Percentiles rank a stretch among this genome's conserved stretches.
Evolutionary conservation across 2,888 invertebrate genomes (phyloP).

Genomic region (Ophion slaviceki): DNA sequence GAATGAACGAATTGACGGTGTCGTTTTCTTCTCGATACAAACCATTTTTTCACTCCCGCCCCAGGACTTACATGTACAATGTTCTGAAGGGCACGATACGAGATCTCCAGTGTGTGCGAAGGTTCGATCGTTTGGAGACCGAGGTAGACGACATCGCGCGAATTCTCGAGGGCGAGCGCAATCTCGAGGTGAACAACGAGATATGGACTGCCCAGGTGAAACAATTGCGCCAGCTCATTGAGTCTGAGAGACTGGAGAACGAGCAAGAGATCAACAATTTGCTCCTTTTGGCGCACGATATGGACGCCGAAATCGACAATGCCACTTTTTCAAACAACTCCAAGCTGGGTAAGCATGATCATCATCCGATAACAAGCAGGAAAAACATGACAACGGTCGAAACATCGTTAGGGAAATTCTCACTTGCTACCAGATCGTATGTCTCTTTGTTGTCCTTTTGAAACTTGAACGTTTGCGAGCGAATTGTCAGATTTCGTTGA

Average conservation of each 20-base stretch:
- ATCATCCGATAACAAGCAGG: not conserved
- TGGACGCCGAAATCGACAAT: constrained; percentile 70
- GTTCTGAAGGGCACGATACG: constrained; percentile 65
- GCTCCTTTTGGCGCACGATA: constrained; percentile 59
- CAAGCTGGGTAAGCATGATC: constrained; percentile 68
- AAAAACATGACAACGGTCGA: not conserved
- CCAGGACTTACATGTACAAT: constrained; percentile 72
- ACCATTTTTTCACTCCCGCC: not conserved
- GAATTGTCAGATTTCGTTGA: constrained; percentile 72
- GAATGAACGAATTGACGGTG: not conserved
- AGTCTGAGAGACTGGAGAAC: constrained; percentile 67
- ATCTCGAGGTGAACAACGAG: constrained; percentile 71
- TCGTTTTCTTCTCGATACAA: not conserved
- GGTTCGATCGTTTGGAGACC: constrained; percentile 69
- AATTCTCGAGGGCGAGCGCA: constrained; percentile 68
- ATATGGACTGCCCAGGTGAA: constrained; percentile 71
- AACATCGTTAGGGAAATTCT: not conserved
- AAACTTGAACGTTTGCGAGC: not conserved
- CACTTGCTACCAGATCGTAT: not conserved
- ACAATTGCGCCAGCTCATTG: constrained; percentile 68
- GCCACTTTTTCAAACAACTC: constrained; percentile 67
- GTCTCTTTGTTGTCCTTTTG: not conserved
- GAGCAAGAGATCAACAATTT: constrained; percentile 62
- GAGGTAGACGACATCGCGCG: constrained; percentile 72
- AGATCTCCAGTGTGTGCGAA: constrained; percentile 66